Base-by-base conservation (phyloP, 2,888 invertebrate genomes). In the Glyphotaelius pellucidus region DNA sequence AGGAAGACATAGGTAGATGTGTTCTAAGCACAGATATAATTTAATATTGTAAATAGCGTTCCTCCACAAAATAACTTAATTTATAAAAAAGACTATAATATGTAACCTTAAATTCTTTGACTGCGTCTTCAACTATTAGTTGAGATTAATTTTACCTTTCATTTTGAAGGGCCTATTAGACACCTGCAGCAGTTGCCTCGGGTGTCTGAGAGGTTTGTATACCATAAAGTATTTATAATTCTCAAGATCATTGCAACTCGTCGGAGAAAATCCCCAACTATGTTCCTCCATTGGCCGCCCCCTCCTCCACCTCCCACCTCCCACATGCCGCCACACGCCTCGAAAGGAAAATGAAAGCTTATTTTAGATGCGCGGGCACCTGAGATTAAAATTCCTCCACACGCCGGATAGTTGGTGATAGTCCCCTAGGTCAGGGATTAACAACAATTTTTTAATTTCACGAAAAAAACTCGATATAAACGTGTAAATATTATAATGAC, bases 261-360 rank as follows among this genome's bases (percentile, higher is more conserved):
- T 52, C 19, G 52, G 52, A 52, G 52, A 67, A 67, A 67, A 67
- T 67, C 30, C 32, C 32, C 83, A 35, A 35, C 32, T 2, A 35
- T 32, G 83, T 32, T 31, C 19, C 4, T 31, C 30, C 7, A 30
- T 35, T 32, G 19, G 31, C 31, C 81, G 30, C 31, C 31, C 30
- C 19, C 42, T 12, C 42, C 42, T 42, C 42, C 42, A 1, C 42
- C 12, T 42, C 42, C 42, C 42, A 38, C 42, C 42, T 42, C 42
- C 42, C 30, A 19, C 35, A 2, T 15, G 15, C 83, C 31, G 30
- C 31, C 81, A 9, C 30, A 25, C 81, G 81, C 52, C 52, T 67
- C 81, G 30, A 31, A 35, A 32, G 88, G 88, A 88, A 88, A 88
- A 88, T 88, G 88, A 88, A 88, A 88, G 88, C 88, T 42, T 31